Conservation (phyloP, 1,140 invertebrate genomes). For the Prorops nasuta region DNA sequence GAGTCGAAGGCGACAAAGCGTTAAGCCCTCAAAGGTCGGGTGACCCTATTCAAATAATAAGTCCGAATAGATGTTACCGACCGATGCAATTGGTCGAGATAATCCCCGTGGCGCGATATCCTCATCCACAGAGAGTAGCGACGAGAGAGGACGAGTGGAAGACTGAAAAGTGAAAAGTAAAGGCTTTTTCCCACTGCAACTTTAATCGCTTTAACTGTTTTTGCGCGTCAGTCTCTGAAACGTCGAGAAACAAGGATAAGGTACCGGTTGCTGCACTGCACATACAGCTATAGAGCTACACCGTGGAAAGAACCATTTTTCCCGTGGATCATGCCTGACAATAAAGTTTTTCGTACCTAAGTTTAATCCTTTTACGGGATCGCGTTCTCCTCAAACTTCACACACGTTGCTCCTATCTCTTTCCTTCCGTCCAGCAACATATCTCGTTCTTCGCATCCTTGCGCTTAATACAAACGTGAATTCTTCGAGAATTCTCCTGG, state of each 20-base stretch:
- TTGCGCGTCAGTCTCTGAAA: no score
- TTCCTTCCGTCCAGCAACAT: not conserved
- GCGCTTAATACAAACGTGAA: not conserved
- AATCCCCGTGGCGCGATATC: conserved; percentile 42
- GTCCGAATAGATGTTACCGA: conserved; percentile 40
- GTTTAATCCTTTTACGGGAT: not conserved
- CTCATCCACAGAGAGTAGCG: conserved; percentile 13
- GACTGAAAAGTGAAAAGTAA: conserved; percentile 24
- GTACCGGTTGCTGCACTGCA: no score
- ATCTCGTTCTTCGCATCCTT: no score
- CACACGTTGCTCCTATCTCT: not conserved
- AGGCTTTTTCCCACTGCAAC: conserved; percentile 30
- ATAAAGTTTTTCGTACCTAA: no score
- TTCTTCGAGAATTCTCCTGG: no score
- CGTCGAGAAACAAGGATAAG: no score
- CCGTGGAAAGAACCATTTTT: no score
- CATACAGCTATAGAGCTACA: no score
- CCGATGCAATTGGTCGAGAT: conserved; percentile 36
- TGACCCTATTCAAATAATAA: conserved; percentile 47
- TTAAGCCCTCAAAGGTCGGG: conserved; percentile 27
- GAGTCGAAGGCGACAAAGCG: conserved; percentile 22
- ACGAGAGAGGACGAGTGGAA: conserved; percentile 10
- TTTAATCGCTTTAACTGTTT: conserved; percentile 36
- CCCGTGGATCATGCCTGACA: no score
- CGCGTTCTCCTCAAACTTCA: not conserved